These are phyloP conservation scores for Atethmia centrago DNA, from an alignment of 2,888 invertebrate genomes.

Conservation along the genomic window DNA sequence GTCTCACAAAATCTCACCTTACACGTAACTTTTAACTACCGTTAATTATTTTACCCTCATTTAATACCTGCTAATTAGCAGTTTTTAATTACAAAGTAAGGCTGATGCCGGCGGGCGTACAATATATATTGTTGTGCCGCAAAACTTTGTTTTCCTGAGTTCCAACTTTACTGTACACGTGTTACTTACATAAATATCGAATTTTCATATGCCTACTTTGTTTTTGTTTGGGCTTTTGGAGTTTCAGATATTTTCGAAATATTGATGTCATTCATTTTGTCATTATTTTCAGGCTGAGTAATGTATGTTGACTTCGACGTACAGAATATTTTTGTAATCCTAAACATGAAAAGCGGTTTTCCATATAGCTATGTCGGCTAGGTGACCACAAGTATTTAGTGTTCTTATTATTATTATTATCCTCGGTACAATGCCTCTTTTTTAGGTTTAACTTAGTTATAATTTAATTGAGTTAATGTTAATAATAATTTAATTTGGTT, in stretches of 20 bases:
- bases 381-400: neutral
- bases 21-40: conserved; percentile 55
- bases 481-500: no score
- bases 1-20: conserved; percentile 30
- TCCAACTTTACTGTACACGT: conserved; percentile 44
- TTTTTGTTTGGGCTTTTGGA: conserved; percentile 1
- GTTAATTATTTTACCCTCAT: conserved; percentile 62
- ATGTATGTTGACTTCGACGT: no score
- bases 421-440: no score
- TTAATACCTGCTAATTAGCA: conserved; percentile 61
- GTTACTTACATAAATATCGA: conserved; percentile 34
- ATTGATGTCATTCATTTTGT: neutral
- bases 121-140: conserved; percentile 46
- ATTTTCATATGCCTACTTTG: conserved; percentile 8
- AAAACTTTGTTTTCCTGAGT: conserved; percentile 55
- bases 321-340: neutral
- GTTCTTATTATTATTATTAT: no score
- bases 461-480: no score
- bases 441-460: no score
- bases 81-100: conserved; percentile 63
- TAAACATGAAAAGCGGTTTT: neutral
- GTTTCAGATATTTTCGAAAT: neutral
- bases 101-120: conserved; percentile 32
- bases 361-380: neutral
- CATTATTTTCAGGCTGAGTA: neutral